Conservation (phyloP, 2,888 invertebrate genomes). For the Gymnocheta viridis region DNA sequence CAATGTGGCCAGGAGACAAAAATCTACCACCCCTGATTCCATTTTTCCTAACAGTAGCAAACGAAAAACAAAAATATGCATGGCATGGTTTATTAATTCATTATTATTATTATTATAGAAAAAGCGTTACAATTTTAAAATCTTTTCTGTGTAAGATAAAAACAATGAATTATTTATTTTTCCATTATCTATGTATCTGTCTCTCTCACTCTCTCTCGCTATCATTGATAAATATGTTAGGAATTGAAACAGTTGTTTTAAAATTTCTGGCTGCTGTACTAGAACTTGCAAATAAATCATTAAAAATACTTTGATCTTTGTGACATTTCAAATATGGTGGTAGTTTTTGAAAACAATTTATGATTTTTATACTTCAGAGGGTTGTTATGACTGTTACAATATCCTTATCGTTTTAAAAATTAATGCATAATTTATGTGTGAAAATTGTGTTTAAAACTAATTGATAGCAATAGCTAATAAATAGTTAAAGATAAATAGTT, state of each 20-base stretch:
- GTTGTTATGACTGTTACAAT: background rate
- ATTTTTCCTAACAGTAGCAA: background rate
- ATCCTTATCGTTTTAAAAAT: background rate
- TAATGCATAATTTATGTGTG: background rate
- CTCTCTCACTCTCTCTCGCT: background rate
- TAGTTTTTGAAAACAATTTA: background rate
- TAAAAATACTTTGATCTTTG: background rate
- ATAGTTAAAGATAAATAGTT: background rate
- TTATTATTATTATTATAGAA: background rate
- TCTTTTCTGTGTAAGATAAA: background rate
- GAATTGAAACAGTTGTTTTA: background rate
- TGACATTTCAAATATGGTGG: background rate
- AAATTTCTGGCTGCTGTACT: background rate
- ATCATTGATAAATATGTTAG: background rate
- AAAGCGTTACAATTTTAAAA: background rate
- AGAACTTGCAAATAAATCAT: background rate
- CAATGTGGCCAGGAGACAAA: background rate
- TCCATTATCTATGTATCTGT: background rate
- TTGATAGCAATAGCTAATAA: background rate
- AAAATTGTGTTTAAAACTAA: background rate
- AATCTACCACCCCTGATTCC: slow-evolving; percentile 13
- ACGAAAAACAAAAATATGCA: background rate
- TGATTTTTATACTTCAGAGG: background rate
- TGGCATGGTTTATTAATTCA: slow-evolving; percentile 2
- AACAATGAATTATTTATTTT: slow-evolving; percentile 1